phyloP scores from a whole-genome alignment of 1,140 invertebrate species.

The Vanessa tameamea region DNA sequence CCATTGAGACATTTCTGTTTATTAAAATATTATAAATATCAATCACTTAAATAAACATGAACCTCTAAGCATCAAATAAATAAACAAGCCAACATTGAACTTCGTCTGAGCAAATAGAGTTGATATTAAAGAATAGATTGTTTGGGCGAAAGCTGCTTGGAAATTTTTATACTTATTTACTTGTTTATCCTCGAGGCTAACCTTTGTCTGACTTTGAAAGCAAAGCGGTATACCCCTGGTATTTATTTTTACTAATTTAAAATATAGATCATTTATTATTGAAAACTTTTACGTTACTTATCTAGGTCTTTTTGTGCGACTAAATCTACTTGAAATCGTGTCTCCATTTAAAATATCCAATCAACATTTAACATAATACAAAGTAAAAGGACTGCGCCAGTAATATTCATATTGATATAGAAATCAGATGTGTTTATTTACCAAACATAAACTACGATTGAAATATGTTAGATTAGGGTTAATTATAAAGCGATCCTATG shows the following conservation, averaged over 20 bases:
- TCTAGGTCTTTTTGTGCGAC: too few species aligned
- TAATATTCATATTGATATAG: too few species aligned
- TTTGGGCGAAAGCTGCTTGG: neutral
- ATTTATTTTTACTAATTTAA: neutral
- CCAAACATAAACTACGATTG: too few species aligned
- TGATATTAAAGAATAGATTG: conserved; percentile 27
- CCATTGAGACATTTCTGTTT: neutral
- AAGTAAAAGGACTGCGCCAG: too few species aligned
- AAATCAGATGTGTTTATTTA: too few species aligned
- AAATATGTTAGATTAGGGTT: too few species aligned
- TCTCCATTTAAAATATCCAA: too few species aligned
- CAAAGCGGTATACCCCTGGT: neutral
- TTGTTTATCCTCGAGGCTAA: conserved; percentile 22
- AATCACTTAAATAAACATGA: conserved; percentile 22
- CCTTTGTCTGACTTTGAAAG: neutral
- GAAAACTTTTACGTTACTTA: neutral
- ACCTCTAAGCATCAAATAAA: conserved; percentile 11
- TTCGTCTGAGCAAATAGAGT: conserved; percentile 20
- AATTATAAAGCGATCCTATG: too few species aligned
- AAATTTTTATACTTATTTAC: conserved; percentile 18
- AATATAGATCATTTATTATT: neutral
- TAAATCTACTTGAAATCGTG: too few species aligned
- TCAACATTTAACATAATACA: too few species aligned
- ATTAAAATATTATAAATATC: neutral
- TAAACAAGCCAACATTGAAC: conserved; percentile 15